Base-by-base conservation (phyloP, 2,797 vertebrate species). In the Dermochelys coriacea region DNA sequence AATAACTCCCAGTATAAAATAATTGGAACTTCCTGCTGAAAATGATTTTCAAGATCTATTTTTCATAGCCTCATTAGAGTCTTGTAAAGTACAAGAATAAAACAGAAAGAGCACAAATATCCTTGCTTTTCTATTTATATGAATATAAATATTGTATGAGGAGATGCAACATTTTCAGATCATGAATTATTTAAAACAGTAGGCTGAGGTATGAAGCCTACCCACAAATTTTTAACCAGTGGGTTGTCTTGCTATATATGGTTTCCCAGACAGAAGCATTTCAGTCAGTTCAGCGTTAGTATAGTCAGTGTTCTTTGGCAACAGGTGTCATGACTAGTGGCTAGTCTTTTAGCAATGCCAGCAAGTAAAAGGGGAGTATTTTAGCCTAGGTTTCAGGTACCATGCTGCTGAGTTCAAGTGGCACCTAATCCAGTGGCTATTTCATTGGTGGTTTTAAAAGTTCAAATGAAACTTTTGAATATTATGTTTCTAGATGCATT, bases 221-320 rank as follows among this genome's bases (percentile, higher is more conserved):
- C 0, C 5, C 0, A 0, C 45, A n/a, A 50, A 12, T 77, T 11
- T 68, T 31, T 82, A 77, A 45, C 49, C 10, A 7, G 19, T 12
- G n/a, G 37, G 1, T 14, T 64, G 16, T 5, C 41, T 19, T 50
- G 10, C 6, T 78, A 2, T 23, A 18, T 49, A 8, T 31, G 27
- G 4, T 29, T 49, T 27, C 18, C 7, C 23, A 52, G n/a, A 45
- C 14, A 9, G 2, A 18, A 89, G 12, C 12, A 1, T 50, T 34
- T 75, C 18, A 12, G 1, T 84, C 86, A 18, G 27, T 23, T 68
- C 37, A 45, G 0, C 49, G 31, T 41, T 37, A 52, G 23, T 45
- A 19, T 45, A 74, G 37, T 74, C 19, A 18, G 15, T 21, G 23
- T 59, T 14, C 23, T 61, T 55, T 61, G n/a, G 47, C 49, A 55